Conservation (phyloP, 2,888 invertebrate genomes). For the Saturnia japonica region DNA sequence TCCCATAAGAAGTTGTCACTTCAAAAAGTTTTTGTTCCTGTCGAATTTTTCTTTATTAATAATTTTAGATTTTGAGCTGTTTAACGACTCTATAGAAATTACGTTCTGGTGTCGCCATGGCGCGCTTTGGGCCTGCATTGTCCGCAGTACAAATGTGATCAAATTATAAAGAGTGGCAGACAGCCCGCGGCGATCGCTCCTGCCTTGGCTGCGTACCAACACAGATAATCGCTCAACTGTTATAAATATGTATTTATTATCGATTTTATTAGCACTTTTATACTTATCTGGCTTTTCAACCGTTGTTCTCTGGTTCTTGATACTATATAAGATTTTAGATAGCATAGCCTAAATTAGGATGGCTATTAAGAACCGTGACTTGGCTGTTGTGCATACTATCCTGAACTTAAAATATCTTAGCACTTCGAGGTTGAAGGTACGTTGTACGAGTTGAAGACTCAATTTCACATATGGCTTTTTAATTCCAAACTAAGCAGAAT, state of each 20-base stretch:
- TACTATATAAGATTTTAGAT: neutral
- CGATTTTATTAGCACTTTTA: neutral
- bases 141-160: constrained; percentile 80
- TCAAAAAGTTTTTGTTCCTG: neutral
- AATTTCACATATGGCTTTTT: too few species aligned
- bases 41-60: neutral
- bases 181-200: constrained; percentile 55
- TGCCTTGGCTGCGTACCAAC: constrained; percentile 47
- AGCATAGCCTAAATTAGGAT: neutral
- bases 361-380: too few species aligned
- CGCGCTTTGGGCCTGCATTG: constrained; percentile 75
- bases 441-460: too few species aligned
- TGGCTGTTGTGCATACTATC: too few species aligned
- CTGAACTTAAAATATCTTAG: too few species aligned
- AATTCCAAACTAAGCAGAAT: too few species aligned
- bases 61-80: neutral
- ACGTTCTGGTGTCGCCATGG: constrained; percentile 62
- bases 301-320: neutral
- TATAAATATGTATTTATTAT: constrained; percentile 13
- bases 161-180: constrained; percentile 79
- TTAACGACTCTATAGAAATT: constrained; percentile 42
- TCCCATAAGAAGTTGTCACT: too few species aligned
- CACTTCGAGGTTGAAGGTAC: too few species aligned
- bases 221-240: constrained; percentile 60
- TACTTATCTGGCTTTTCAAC: neutral